phyloP scores from a whole-genome alignment of 2,113 vertebrate species.

The Noctilio leporinus region DNA sequence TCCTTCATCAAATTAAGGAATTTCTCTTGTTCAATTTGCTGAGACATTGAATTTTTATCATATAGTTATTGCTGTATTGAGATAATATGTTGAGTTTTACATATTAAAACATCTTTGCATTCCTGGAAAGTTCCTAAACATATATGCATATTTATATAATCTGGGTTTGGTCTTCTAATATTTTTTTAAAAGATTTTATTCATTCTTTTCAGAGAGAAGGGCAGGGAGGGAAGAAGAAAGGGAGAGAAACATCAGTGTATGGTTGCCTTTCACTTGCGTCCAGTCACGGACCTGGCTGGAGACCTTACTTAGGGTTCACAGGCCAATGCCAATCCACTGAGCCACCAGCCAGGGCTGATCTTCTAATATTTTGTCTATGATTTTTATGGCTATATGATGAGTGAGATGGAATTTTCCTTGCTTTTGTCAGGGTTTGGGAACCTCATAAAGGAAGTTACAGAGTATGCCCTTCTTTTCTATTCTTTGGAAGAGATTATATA shows the following conservation, averaged over 20 bases:
- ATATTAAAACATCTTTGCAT: not conserved
- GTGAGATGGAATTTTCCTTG: not conserved
- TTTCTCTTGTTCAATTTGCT: not conserved
- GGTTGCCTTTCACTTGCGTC: too few relatives aligned
- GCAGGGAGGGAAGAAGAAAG: too few relatives aligned
- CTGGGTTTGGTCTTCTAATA: not conserved
- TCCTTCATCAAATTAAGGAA: not conserved
- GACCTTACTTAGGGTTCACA: too few relatives aligned
- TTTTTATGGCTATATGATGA: not conserved
- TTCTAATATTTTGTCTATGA: not conserved
- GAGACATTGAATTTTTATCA: not conserved
- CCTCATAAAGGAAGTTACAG: not conserved
- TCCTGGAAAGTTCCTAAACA: not conserved
- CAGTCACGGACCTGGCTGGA: too few relatives aligned
- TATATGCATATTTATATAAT: not conserved
- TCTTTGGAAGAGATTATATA: not conserved
- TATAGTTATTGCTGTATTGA: not conserved
- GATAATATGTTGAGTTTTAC: not conserved
- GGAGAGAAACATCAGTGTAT: too few relatives aligned
- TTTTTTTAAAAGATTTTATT: too few relatives aligned
- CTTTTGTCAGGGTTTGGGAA: not conserved
- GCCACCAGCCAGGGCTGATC: too few relatives aligned
- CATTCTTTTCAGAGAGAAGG: too few relatives aligned
- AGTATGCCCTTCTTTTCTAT: not conserved
- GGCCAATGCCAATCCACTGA: too few relatives aligned